phyloP scores from a whole-genome alignment of 2,888 invertebrate genomes.

The Myopa testacea region DNA sequence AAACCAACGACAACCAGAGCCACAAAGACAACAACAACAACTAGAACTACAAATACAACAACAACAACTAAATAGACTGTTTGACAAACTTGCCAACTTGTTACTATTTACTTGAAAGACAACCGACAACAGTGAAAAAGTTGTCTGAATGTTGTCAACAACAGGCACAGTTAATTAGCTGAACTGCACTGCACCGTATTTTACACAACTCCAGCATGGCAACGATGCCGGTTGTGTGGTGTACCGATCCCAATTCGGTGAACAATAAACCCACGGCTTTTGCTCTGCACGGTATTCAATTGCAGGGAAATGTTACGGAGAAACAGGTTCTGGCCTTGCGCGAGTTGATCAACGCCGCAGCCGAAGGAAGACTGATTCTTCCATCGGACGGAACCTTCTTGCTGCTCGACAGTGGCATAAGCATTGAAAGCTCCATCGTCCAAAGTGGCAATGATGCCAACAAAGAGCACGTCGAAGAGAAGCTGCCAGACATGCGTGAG shows the following conservation, averaged over 20 bases:
- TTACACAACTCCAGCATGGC: slow-evolving; percentile 55
- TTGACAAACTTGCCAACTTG: slow-evolving; percentile 43
- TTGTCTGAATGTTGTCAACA: background rate
- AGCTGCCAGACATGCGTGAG: slow-evolving; percentile 5
- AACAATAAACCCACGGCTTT: slow-evolving; percentile 68
- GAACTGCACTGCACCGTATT: background rate
- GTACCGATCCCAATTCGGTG: slow-evolving; percentile 68
- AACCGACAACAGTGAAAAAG: background rate
- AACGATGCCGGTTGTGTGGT: slow-evolving; percentile 69
- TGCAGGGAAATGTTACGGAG: slow-evolving; percentile 68
- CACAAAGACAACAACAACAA: background rate
- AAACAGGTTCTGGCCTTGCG: slow-evolving; percentile 67
- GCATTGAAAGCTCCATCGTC: slow-evolving; percentile 67
- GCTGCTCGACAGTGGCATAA: slow-evolving; percentile 66
- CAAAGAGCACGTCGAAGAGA: slow-evolving; percentile 46
- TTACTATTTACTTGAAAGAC: slow-evolving; percentile 9
- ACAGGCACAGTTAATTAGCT: background rate
- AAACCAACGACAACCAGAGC: background rate
- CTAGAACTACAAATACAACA: background rate
- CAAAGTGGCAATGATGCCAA: slow-evolving; percentile 39
- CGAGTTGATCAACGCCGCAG: slow-evolving; percentile 67
- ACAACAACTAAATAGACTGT: slow-evolving; percentile 26
- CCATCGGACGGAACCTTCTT: slow-evolving; percentile 69
- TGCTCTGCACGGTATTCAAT: slow-evolving; percentile 67
- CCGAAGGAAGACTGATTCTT: slow-evolving; percentile 67